Base-by-base conservation (phyloP, 2,888 invertebrate genomes). In the Timema cristinae region DNA sequence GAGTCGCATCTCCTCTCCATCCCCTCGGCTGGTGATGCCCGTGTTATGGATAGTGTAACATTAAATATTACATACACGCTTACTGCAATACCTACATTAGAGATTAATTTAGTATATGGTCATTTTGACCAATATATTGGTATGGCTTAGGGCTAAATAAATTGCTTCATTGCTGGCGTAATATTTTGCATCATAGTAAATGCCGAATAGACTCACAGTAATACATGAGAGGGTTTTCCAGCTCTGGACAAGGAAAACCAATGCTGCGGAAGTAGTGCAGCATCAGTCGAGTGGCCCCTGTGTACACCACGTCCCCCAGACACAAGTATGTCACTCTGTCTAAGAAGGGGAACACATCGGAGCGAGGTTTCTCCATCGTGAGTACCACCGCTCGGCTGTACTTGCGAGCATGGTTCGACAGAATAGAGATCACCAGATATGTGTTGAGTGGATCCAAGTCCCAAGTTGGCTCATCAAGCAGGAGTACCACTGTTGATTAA, bases 141-240 rank as follows among this genome's bases (percentile, higher is more conserved):
- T 4, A 32, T 2, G 2, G 32, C 32, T 32, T 4, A 32, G 32
- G 32, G 32, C 32, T 32, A 32, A 32, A 32, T 32, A 32, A 32
- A 32, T 32, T 32, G 32, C 32, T 32, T 4, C 32, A 32, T 2
- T 32, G 32, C n/a, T n/a, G n/a, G n/a, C n/a, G 32, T 32, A 32
- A 32, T 32, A 32, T 32, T 32, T 4, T 32, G 32, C 32, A 32
- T 32, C 32, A 2, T 32, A 32, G 32, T 32, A 32, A 32, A 32
- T 4, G 4, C 32, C 32, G 32, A 32, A 9, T 50, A 70, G 67
- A 88, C 93, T 89, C 84, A 95, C 95, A 85, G 81, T 97, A 98
- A 82, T 97, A 98, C 93, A 97, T 97, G n/a, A 98, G 85, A 0
- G 98, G 98, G 82, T 98, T 98, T 81, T 98, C 98, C 68, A 97